A percentile compares a stretch with the other conserved stretches of the same genome.
Conservation (phyloP, 2,113 vertebrate genomes). For the Proterorhinus semilunaris region DNA sequence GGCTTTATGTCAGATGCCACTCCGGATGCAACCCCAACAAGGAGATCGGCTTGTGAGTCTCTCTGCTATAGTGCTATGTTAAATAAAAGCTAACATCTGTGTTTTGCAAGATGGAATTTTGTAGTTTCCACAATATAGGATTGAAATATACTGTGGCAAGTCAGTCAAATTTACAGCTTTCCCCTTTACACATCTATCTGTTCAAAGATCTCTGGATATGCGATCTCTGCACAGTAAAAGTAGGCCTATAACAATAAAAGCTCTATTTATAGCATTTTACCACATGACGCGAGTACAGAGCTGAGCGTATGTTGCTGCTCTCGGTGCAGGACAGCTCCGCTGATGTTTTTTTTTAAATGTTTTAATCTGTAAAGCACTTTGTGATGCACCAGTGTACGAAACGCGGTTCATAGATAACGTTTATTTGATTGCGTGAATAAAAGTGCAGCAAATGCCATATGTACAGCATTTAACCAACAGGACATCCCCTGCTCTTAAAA, state of each 20-base stretch:
- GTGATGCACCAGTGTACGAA: no score
- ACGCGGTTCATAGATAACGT: no score
- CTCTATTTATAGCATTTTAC: no score
- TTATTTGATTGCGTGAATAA: not conserved
- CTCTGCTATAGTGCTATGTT: not conserved
- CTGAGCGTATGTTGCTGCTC: no score
- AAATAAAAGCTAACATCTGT: not conserved
- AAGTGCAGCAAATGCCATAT: slow-evolving; percentile 3
- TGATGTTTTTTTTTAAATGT: no score
- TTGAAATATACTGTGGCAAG: not conserved
- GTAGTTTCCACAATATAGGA: not conserved
- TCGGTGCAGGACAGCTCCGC: no score
- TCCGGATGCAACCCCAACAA: not conserved
- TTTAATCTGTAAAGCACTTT: no score
- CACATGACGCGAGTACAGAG: no score
- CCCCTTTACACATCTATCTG: not conserved
- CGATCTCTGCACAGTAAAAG: slow-evolving; percentile 1
- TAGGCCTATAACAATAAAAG: no score
- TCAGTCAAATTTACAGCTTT: not conserved
- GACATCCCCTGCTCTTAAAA: not conserved
- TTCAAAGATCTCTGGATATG: not conserved
- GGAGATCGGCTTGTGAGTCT: not conserved
- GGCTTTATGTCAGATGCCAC: not conserved
- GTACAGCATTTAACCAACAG: not conserved
- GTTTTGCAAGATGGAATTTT: not conserved